Evolutionary conservation across 2,888 invertebrate species (phyloP).

Genomic region (Penaeus monodon): DNA sequence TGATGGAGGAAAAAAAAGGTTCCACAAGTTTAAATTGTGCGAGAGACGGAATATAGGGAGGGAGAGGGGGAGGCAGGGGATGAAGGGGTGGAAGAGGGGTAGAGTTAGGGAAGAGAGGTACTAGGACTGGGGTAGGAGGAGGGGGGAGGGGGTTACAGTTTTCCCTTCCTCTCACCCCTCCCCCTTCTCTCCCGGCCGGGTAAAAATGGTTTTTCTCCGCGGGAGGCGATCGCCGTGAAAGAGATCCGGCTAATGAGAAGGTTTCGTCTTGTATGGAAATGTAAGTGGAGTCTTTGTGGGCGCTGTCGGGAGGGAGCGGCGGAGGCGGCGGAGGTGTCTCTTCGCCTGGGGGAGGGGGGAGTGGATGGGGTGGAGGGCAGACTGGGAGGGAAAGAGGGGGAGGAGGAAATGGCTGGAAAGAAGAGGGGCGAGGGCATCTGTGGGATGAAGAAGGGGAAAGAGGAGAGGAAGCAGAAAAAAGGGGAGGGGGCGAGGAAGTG

Average conservation of each 20-base stretch:
- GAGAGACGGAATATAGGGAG: conserved; percentile 43
- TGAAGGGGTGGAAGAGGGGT: conserved; percentile 18
- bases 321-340: neutral
- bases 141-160: neutral
- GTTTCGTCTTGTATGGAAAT: conserved; percentile 62
- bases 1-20: conserved; percentile 42
- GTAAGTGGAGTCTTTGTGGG: conserved; percentile 48
- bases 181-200: neutral
- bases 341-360: neutral
- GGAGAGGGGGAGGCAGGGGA: neutral
- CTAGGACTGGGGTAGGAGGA: neutral
- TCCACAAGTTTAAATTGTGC: conserved; percentile 61
- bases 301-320: conserved; percentile 20
- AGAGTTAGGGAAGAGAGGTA: conserved; percentile 8
- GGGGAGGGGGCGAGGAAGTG: neutral
- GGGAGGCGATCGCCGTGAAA: conserved; percentile 55
- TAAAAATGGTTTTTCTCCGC: conserved; percentile 58
- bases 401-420: neutral
- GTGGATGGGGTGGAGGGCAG: neutral
- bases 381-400: neutral
- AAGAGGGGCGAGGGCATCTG: neutral
- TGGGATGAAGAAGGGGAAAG: neutral
- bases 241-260: conserved; percentile 61
- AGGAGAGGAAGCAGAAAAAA: neutral
- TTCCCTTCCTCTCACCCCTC: too few relatives aligned